These are phyloP conservation scores for Spizaetus ornatus DNA, from an alignment of 2,113 vertebrate genomes.

Conservation along the genomic window DNA sequence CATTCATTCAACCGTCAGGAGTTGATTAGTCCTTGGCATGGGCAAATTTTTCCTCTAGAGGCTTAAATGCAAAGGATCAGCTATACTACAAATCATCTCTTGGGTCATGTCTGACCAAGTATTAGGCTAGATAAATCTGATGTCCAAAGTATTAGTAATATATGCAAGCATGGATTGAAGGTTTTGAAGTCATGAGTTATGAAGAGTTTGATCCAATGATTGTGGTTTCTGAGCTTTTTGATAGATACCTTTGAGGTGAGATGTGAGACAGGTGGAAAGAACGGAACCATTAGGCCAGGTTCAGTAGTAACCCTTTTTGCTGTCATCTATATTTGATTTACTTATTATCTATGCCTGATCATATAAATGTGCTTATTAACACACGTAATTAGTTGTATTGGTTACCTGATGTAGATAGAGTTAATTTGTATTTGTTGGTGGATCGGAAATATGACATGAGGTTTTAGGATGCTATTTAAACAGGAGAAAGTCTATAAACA, in stretches of 20 bases:
- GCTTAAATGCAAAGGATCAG: background rate
- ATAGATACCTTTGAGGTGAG: background rate
- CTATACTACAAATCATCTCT: background rate
- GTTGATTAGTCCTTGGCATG: background rate
- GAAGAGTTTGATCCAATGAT: background rate
- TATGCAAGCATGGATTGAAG: background rate
- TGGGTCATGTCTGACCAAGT: background rate
- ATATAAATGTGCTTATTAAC: background rate
- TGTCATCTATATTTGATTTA: background rate
- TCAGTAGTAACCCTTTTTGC: background rate
- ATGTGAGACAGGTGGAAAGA: background rate
- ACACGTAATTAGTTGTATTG: background rate
- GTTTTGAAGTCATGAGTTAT: background rate
- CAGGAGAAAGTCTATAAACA: background rate
- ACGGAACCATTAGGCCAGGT: background rate
- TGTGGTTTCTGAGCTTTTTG: background rate
- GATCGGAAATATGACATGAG: background rate
- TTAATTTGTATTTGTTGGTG: background rate
- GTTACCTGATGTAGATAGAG: background rate
- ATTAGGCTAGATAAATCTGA: background rate
- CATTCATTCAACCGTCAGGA: fast-evolving
- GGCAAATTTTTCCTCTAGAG: background rate
- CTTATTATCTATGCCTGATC: background rate
- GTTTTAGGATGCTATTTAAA: background rate
- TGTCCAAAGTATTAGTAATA: background rate